These are phyloP conservation scores for Cryptomyrus ogoouensis DNA, from an alignment of 2,113 vertebrate species.

Conservation along the genomic window DNA sequence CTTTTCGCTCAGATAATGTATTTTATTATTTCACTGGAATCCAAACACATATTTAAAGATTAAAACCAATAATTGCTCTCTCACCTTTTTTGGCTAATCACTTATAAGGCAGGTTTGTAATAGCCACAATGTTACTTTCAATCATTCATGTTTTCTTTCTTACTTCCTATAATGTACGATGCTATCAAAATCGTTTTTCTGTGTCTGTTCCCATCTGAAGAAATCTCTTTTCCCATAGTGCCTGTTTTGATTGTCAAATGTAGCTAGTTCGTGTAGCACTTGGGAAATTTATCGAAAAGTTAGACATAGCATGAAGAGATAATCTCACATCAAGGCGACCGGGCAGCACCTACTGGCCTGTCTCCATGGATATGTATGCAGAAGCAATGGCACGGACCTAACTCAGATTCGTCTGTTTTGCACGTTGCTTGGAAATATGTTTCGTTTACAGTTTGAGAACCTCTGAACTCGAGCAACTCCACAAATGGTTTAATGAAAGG, in stretches of 20 bases:
- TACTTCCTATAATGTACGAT: not conserved
- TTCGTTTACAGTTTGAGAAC: not conserved
- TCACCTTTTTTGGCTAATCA: not conserved
- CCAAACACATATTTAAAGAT: not conserved
- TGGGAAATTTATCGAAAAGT: not conserved
- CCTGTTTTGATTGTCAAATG: not conserved
- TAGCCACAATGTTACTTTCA: not conserved
- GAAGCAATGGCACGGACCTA: not conserved
- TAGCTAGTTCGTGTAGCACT: not conserved
- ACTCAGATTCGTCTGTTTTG: not conserved
- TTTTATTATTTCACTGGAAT: not conserved
- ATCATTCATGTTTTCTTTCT: not conserved
- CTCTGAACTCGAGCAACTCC: not conserved
- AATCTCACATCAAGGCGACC: not conserved
- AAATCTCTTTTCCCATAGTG: not conserved
- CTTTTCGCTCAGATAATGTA: constrained; percentile 36
- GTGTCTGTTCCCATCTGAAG: not conserved
- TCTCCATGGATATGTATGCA: not conserved
- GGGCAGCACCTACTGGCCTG: not conserved
- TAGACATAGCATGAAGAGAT: not conserved
- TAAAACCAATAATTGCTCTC: not conserved
- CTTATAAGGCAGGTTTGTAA: not conserved
- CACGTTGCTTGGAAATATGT: not conserved
- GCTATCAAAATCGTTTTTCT: not conserved
- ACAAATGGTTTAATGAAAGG: not conserved